phyloP scores from a whole-genome alignment of 2,888 invertebrate species.

The Coelogynopora nodosa region DNA sequence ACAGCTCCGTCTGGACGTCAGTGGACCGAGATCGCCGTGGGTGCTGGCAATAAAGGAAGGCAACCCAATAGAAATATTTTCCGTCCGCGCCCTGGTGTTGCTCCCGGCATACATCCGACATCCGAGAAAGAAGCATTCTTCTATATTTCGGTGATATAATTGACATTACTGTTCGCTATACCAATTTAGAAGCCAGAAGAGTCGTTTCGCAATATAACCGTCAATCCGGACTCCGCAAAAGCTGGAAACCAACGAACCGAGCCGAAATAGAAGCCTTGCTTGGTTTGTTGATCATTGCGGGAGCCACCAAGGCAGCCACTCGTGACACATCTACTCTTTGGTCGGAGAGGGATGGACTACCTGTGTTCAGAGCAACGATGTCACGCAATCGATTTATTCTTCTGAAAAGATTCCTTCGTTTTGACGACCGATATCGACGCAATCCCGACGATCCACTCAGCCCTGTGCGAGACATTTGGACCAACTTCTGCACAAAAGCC shows the following conservation, averaged over 20 bases:
- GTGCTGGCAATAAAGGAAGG: not conserved
- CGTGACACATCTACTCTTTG: not conserved
- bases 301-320: not conserved
- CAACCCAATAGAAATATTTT: not conserved
- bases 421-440: constrained; percentile 19
- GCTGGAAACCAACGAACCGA: not conserved
- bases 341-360: constrained; percentile 9
- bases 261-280: not conserved
- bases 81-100: not conserved
- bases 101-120: not conserved
- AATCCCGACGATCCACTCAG: constrained; percentile 13
- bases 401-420: constrained; percentile 1
- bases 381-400: not conserved
- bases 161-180: not conserved
- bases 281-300: constrained; percentile 8
- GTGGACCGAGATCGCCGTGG: not conserved
- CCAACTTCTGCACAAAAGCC: not conserved
- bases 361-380: constrained; percentile 9
- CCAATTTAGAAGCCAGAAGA: not conserved
- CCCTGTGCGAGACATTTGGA: not conserved
- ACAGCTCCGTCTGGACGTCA: not conserved
- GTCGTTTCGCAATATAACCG: not conserved
- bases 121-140: not conserved
- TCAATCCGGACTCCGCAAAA: not conserved
- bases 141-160: not conserved